Conservation (phyloP, 2,888 invertebrate species). For the Taphrorychus bicolor region DNA sequence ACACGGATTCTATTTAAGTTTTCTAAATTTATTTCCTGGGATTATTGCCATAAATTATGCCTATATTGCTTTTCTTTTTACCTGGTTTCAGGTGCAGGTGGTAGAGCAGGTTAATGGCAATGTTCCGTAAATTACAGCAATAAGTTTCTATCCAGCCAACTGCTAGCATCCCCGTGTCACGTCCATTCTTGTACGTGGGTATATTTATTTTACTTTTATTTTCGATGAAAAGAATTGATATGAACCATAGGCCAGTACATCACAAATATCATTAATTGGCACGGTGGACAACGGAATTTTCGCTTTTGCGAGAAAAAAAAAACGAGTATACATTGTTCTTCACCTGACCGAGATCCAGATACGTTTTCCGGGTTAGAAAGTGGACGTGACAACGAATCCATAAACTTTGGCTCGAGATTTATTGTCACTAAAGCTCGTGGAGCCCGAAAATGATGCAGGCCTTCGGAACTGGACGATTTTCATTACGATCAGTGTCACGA, state of each 20-base stretch:
- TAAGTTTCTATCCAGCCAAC: neutral
- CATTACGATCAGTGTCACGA: conserved; percentile 9
- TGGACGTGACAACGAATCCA: conserved; percentile 10
- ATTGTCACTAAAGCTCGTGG: conserved; percentile 5
- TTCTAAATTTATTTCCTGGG: neutral
- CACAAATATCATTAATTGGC: neutral
- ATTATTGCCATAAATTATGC: neutral
- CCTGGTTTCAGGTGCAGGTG: neutral
- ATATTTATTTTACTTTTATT: conserved; percentile 1
- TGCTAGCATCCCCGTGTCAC: neutral
- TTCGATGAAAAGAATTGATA: neutral
- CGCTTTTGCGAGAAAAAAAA: too few relatives aligned
- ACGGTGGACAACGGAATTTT: neutral
- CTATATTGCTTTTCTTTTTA: neutral
- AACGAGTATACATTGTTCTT: neutral
- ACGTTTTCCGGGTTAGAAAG: conserved; percentile 3
- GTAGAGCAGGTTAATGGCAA: neutral
- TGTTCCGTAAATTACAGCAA: neutral
- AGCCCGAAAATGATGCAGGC: conserved; percentile 1
- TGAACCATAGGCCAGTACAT: neutral
- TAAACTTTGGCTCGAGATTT: conserved; percentile 10
- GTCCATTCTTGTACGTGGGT: neutral
- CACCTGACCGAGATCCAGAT: neutral
- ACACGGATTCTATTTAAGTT: neutral
- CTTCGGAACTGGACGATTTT: conserved; percentile 11